Conservation (phyloP, 2,113 vertebrate species). For the Xiphophorus maculatus region DNA sequence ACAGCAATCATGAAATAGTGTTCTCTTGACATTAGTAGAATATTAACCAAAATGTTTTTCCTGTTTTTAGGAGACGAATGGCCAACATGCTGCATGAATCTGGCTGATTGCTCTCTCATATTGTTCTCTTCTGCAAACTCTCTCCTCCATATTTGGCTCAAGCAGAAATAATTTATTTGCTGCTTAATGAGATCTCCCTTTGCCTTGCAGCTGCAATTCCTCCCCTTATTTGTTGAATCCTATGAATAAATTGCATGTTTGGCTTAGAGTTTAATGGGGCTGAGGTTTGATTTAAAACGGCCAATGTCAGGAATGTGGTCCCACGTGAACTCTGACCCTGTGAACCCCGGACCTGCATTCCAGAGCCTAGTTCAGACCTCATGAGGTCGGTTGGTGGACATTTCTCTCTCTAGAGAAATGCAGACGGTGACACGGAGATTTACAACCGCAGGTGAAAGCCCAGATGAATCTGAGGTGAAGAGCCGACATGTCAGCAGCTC, state of each 20-base stretch:
- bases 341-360: slow-evolving; percentile 42
- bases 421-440: slow-evolving; percentile 31
- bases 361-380: slow-evolving; percentile 18
- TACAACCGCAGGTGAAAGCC: slow-evolving; percentile 44
- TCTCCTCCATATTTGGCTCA: slow-evolving; percentile 25
- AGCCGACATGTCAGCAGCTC: slow-evolving; percentile 1
- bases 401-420: neutral
- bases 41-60: slow-evolving; percentile 38
- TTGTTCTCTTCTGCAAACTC: slow-evolving; percentile 22
- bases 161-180: slow-evolving; percentile 16
- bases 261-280: neutral
- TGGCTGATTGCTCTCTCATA: slow-evolving; percentile 40
- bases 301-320: neutral
- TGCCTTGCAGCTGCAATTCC: neutral
- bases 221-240: neutral
- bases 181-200: neutral
- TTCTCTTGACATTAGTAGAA: slow-evolving; percentile 1
- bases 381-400: neutral
- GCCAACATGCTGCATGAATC: slow-evolving; percentile 26
- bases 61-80: slow-evolving; percentile 30
- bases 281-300: neutral
- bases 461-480: slow-evolving; percentile 28
- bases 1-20: no score
- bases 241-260: neutral
- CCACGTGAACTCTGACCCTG: slow-evolving; percentile 33